Evolutionary conservation across 1,140 invertebrate genomes (phyloP), one percentile per base, ranked within the genome.

Genomic region (Pygmarrhopalites habei): DNA sequence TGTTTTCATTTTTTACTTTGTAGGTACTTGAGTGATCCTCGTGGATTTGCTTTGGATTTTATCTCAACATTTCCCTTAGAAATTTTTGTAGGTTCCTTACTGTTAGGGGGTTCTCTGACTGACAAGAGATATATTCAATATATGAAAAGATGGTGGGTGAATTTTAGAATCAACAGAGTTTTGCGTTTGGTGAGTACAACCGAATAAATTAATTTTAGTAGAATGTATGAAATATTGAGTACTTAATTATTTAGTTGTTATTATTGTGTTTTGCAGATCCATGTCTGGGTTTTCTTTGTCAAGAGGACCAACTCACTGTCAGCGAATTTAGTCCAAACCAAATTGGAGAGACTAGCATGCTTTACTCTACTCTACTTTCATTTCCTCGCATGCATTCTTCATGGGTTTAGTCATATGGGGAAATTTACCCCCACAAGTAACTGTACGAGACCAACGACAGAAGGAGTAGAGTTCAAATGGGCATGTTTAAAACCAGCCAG

Each of bases 1-100:
- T n/a, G n/a, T n/a, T n/a, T n/a, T n/a, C n/a, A n/a, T n/a, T n/a
- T n/a, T n/a, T n/a, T n/a, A n/a, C 7, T 28, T 53, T 26, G 21
- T 53, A 63, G 61, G 28, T 63, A 63, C 30, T 35, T 63, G 43
- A 63, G 61, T 35, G 41, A 39, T 17, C 25, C 7, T 17, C 25
- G 12, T 2, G 61, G 61, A 10, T 63, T 63, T 46, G 28, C 23
- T 10, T 19, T 57, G 41, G 61, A 63, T 49, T 57, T 63, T 29
- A 2, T 63, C 2, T 56, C 52, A 3, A 47, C 61, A 12, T 58
- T 63, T 23, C 61, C 61, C 14, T 14, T 58, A 2, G 61, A 63
- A 63, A 30, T 63, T 25, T 58, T 63, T 35, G 28, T 26, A n/a
- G 30, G 46, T 21, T 10, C 32, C 3, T 46, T 14, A 25, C 23